Base-by-base conservation (phyloP, 2,888 invertebrate genomes). In the Baronia brevicornis region DNA sequence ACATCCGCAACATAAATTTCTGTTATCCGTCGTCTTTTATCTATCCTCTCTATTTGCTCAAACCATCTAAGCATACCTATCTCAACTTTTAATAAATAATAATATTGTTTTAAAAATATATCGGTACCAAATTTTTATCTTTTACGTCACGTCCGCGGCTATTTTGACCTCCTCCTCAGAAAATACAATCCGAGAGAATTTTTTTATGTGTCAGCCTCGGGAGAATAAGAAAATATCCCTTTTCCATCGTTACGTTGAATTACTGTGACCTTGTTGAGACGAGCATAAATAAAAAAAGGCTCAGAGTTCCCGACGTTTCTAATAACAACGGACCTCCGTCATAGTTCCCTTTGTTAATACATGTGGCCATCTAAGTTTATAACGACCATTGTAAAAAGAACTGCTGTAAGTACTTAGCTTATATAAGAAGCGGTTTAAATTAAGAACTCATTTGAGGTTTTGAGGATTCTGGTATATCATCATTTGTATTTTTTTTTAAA, bases 241-340 rank as follows among this genome's bases (percentile, higher is more conserved):
- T 36, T 36, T 34, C 34, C 36, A 42, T 36, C 34, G 41, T 37
- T 34, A 42, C 32, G 20, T 26, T 30, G 35, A 35, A 29, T 35
- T 35, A 35, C 30, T 22, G 35, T 26, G 26, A 35, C 35, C 35
- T 35, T 35, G 35, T 35, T 30, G 30, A 35, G 36, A 36, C 31
- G 30, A 37, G 39, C 29, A 39, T 47, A 46, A 45, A 53, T 52
- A 44, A 51, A 47, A 33, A 43, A 46, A 39, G 39, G 42, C 39
- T 40, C n/a, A n/a, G 30, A 40, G 35, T 31, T 36, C 38, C 38
- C 41, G 40, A 39, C 38, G 27, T 36, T 34, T 50, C 43, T 49
- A 44, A 51, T 51, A 44, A 49, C 43, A 43, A 42, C 39, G 41
- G 42, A 44, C 45, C 44, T 42, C 43, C 48, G 41, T 47, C 46